Conservation (phyloP, 2,888 invertebrate species). For the Tetranychus truncatus region DNA sequence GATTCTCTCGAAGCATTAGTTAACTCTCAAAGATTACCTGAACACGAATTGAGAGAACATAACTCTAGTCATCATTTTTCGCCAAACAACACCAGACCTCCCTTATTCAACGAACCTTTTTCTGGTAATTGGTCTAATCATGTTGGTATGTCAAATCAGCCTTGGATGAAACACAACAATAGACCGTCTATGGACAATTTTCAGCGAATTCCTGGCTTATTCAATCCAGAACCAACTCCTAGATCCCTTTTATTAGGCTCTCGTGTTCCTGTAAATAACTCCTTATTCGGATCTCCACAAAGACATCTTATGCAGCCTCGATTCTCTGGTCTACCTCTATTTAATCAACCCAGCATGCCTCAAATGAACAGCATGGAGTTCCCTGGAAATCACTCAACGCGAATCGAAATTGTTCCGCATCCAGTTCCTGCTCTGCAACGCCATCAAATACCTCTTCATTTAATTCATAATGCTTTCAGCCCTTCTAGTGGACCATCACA, state of each 20-base stretch:
- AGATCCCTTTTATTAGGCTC: neutral
- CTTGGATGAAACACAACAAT: neutral
- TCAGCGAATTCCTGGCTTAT: neutral
- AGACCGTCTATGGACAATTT: neutral
- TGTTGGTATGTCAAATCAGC: neutral
- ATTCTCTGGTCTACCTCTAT: neutral
- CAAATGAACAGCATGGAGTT: neutral
- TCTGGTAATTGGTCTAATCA: neutral
- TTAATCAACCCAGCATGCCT: neutral
- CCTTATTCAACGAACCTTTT: neutral
- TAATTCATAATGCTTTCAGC: too few relatives aligned
- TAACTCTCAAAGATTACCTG: neutral
- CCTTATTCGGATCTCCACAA: neutral
- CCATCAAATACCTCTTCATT: neutral
- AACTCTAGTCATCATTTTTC: neutral
- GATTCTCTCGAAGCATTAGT: neutral
- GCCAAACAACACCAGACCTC: neutral
- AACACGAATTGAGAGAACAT: neutral
- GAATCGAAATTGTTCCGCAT: neutral
- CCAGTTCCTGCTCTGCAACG: neutral
- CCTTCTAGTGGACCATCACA: neutral
- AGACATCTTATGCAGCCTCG: neutral
- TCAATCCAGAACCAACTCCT: neutral
- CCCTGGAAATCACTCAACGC: neutral
- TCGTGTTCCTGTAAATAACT: neutral